These are phyloP conservation scores for Tauraco hartlaubi DNA, from an alignment of 2,797 vertebrate genomes.

Conservation along the genomic window DNA sequence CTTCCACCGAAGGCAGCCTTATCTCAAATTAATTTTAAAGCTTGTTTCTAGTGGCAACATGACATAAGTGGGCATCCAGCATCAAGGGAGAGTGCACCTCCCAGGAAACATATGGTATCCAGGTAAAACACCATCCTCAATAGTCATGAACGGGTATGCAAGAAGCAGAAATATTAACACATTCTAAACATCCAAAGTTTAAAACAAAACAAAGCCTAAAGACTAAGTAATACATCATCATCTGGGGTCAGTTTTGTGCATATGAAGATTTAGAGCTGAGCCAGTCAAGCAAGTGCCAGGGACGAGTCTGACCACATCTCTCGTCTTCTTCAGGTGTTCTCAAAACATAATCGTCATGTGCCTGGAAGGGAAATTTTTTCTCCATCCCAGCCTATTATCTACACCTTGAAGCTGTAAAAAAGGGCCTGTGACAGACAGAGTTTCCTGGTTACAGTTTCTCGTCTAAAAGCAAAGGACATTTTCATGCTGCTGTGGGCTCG, in stretches of 20 bases:
- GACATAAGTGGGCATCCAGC: not conserved
- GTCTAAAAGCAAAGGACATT: not conserved
- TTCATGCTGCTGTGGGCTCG: not conserved
- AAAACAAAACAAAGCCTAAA: not conserved
- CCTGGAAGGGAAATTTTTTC: not conserved
- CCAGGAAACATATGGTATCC: accelerated
- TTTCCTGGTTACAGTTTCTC: not conserved
- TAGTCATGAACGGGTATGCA: not conserved
- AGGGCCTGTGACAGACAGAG: not conserved
- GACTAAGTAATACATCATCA: not conserved
- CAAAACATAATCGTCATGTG: not conserved
- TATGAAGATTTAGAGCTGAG: not conserved
- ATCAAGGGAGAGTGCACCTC: accelerated
- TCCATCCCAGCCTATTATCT: not conserved
- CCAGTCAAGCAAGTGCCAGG: not conserved
- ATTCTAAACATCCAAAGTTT: not conserved
- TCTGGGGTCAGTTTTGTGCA: not conserved
- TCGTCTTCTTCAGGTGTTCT: not conserved
- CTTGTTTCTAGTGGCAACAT: not conserved
- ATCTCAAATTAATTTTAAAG: not conserved
- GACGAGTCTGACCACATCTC: not conserved
- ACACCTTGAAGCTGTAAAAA: not conserved
- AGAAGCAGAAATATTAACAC: not conserved
- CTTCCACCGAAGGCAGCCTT: not conserved
- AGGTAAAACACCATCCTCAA: not conserved